These are phyloP conservation scores for Brachionus angularis DNA, from an alignment of 1,140 invertebrate species.

Conservation along the genomic window DNA sequence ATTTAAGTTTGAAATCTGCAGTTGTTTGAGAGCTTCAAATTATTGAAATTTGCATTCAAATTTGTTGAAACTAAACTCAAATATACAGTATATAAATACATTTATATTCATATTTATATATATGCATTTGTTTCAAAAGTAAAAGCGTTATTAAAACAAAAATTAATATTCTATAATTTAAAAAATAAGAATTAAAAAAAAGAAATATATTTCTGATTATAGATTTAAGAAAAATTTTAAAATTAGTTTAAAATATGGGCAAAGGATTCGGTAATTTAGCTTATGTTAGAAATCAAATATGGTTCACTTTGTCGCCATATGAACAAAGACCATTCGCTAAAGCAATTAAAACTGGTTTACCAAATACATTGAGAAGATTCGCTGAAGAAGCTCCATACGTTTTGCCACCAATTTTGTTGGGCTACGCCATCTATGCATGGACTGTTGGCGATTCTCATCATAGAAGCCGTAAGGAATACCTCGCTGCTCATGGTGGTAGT, in stretches of 20 bases:
- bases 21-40: no score
- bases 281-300: constrained; percentile 41
- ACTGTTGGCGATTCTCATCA: constrained; percentile 9
- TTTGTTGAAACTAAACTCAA: no score
- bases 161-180: no score
- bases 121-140: no score
- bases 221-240: no score
- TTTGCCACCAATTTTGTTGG: constrained; percentile 32
- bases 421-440: constrained; percentile 35
- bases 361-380: constrained; percentile 24
- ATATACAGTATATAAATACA: no score
- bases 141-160: no score
- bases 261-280: constrained; percentile 37
- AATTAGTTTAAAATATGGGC: constrained; percentile 39
- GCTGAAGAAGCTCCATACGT: constrained; percentile 43
- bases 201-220: no score
- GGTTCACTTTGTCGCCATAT: constrained; percentile 42
- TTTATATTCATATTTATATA: no score
- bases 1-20: no score
- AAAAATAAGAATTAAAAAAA: no score
- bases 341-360: constrained; percentile 39
- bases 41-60: no score
- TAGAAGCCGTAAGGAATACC: constrained; percentile 26
- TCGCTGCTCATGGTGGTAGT: not conserved
- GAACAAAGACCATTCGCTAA: constrained; percentile 43